These are phyloP conservation scores for Actinemys pallida DNA, from an alignment of 2,113 vertebrate genomes.

Conservation along the genomic window DNA sequence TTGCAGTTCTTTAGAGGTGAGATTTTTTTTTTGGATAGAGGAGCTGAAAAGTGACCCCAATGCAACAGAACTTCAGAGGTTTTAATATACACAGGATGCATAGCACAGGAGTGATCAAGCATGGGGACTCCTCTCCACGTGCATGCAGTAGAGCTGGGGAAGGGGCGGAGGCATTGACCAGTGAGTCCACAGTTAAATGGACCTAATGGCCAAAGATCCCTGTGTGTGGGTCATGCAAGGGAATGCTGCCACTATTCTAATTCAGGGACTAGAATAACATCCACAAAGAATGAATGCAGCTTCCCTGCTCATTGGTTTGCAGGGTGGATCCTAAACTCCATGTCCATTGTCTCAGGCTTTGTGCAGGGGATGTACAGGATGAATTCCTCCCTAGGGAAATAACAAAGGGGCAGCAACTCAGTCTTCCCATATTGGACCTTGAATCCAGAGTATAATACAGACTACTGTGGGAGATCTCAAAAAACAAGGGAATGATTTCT, in stretches of 20 bases:
- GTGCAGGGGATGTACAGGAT: background rate
- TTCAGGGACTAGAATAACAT: background rate
- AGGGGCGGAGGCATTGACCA: background rate
- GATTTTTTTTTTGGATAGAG: background rate
- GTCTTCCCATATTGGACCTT: background rate
- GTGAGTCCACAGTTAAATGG: background rate
- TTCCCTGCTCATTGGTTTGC: background rate
- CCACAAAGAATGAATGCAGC: background rate
- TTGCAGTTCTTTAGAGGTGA: slow-evolving; percentile 2
- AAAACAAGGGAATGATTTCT: background rate
- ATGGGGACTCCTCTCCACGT: background rate
- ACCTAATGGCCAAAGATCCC: background rate
- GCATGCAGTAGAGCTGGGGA: background rate
- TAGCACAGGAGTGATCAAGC: background rate
- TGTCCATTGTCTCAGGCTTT: slow-evolving; percentile 2
- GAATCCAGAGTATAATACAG: background rate
- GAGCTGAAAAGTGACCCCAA: background rate
- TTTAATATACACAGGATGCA: background rate
- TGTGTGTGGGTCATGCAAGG: background rate
- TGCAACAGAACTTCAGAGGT: background rate
- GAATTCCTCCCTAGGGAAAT: background rate
- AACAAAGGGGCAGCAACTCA: background rate
- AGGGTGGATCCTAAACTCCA: background rate
- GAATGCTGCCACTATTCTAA: background rate
- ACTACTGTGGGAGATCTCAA: background rate